Evolutionary conservation across 1,140 invertebrate genomes (phyloP), one percentile per base, ranked within the genome.

Genomic region (silkworm (Bombyx mori)): DNA sequence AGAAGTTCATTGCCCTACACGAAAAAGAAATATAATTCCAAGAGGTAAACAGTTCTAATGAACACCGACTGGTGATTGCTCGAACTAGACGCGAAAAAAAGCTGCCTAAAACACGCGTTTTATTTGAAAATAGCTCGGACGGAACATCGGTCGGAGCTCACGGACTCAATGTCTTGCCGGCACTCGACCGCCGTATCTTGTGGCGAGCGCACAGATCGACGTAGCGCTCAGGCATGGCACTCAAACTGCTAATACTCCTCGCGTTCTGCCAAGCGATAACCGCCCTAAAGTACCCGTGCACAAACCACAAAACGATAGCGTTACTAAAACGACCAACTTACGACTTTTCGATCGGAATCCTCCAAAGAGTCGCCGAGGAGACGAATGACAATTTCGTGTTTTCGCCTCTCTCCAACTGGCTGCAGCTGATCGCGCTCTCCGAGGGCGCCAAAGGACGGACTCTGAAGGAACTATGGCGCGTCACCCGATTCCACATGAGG

Each of bases 361-460:
- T 86, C 6, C 69, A 80, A 18, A 71, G 73, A 57, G 76, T 84
- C 0, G 56, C 68, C 1, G 65, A 75, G n/a, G 68, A 77, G 6
- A 75, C 64, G 0, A 58, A 69, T 18, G 67, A 63, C 3, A 77
- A 86, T 63, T 86, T 84, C 56, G 79, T 82, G 2, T 83, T 83
- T 46, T 89, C 89, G 0, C 89, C 89, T 0, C 65, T 88, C 2
- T 84, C 81, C 3, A 79, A 88, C 12, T 89, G 88, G 88, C 66
- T 88, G 9, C 79, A 89, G 49, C 60, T 90, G 10, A 66, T 78
- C 12, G 72, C 87, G 1, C 58, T 89, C 43, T 72, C 83, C 1
- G 87, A 89, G 63, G 89, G 89, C 0, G 84, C 89, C 0, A 62
- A 48, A 12, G 81, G 78, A 0, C 62, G 60, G 0, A 89, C 88